Evolutionary conservation across 1,140 invertebrate species (phyloP).

Genomic region (Diorhabda carinulata): DNA sequence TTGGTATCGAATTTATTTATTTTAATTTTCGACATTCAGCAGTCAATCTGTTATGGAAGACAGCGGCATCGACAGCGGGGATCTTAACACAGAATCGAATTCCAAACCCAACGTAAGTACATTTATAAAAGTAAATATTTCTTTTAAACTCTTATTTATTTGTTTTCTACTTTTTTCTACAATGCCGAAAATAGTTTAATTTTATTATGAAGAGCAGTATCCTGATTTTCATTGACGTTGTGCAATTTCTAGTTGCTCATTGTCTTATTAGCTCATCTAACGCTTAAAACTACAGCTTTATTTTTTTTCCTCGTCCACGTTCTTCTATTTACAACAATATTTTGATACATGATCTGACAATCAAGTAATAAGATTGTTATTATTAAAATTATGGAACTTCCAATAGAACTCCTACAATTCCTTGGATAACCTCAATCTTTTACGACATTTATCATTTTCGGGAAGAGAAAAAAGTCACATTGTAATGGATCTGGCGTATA

Average conservation of each 20-base stretch:
- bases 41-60: slow-evolving; percentile 54
- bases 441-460: no score
- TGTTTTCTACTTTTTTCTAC: not conserved
- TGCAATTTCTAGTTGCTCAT: not conserved
- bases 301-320: no score
- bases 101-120: slow-evolving; percentile 31
- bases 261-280: no score
- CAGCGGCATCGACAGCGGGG: slow-evolving; percentile 63
- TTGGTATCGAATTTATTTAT: not conserved
- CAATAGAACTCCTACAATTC: no score
- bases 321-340: no score
- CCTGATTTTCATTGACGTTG: not conserved
- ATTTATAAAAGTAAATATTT: not conserved
- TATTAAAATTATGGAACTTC: no score
- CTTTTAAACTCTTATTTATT: not conserved
- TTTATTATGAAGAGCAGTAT: not conserved
- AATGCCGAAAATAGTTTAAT: not conserved
- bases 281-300: no score
- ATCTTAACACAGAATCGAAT: slow-evolving; percentile 49
- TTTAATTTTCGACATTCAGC: not conserved
- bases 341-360: no score
- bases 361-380: no score
- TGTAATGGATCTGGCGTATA: no score
- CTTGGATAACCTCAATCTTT: no score
- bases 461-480: no score